Conservation (phyloP, 2,888 invertebrate genomes). For the Periphyllus acericola region DNA sequence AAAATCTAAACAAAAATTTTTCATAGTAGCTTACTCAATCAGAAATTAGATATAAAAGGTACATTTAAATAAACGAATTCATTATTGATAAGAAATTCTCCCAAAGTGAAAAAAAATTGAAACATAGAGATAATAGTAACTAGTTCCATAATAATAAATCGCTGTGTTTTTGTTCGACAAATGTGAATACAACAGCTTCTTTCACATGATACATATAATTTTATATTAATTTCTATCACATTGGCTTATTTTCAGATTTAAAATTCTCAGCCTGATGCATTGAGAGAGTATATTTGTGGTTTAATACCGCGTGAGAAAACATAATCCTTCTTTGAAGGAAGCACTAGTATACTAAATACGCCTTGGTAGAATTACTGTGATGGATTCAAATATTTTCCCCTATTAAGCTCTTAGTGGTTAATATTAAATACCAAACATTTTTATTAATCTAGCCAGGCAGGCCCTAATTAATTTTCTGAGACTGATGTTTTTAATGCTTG, state of each 20-base stretch:
- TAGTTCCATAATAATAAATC: no score
- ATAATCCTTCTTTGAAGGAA: slow-evolving; percentile 29
- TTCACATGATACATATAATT: slow-evolving; percentile 14
- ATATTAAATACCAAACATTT: background rate
- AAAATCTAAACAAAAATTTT: no score
- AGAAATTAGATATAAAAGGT: no score
- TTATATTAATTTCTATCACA: slow-evolving; percentile 8
- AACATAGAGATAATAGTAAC: no score
- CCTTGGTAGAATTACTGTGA: slow-evolving; percentile 24
- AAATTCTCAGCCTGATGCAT: background rate
- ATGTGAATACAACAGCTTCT: background rate
- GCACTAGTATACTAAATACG: background rate
- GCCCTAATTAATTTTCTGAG: slow-evolving; percentile 2
- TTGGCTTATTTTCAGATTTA: slow-evolving; percentile 25
- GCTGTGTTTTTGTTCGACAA: no score
- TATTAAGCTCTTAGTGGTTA: background rate
- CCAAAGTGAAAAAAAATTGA: no score
- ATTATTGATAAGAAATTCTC: no score
- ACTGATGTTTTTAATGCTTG: background rate
- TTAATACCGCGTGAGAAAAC: slow-evolving; percentile 26
- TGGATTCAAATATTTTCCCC: slow-evolving; percentile 10
- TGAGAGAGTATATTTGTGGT: background rate
- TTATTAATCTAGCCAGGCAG: background rate
- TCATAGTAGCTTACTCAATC: no score
- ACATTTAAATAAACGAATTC: no score